Evolutionary conservation across 2,113 vertebrate species (phyloP).

Genomic region (Labrus mixtus): DNA sequence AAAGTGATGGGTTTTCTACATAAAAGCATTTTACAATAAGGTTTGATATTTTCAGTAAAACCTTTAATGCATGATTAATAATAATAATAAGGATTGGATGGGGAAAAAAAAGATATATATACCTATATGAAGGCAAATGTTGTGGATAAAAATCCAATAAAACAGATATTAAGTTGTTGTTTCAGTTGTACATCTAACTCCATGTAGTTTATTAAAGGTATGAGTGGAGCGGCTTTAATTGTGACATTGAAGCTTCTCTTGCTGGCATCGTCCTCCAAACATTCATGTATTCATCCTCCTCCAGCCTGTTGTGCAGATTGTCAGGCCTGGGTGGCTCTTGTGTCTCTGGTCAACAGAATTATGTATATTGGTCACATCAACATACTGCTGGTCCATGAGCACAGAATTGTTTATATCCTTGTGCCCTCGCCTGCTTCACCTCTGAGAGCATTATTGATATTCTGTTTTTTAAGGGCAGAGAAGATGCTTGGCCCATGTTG

Average conservation of each 20-base stretch:
- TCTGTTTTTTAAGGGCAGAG: too few species aligned
- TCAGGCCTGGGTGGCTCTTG: neutral
- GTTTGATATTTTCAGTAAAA: too few species aligned
- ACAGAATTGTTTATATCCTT: neutral
- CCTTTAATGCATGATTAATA: too few species aligned
- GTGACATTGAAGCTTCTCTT: neutral
- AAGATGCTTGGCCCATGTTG: neutral
- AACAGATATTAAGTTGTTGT: conserved; percentile 1
- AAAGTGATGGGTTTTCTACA: neutral
- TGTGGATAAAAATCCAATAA: conserved; percentile 23
- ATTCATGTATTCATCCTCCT: neutral
- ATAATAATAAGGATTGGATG: neutral
- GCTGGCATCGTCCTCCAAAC: neutral
- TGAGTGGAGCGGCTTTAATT: neutral
- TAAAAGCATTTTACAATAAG: too few species aligned
- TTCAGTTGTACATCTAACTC: neutral
- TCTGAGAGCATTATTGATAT: neutral
- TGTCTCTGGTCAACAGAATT: neutral
- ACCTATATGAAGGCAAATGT: conserved; percentile 1
- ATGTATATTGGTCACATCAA: neutral
- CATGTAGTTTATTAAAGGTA: neutral
- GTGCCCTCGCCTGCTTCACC: neutral
- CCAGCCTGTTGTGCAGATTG: neutral
- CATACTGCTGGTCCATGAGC: neutral
- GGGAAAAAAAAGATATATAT: neutral